A percentile compares a stretch with the other conserved stretches of the same genome.
Conservation (phyloP, 2,888 invertebrate species). For the Acronicta alni region DNA sequence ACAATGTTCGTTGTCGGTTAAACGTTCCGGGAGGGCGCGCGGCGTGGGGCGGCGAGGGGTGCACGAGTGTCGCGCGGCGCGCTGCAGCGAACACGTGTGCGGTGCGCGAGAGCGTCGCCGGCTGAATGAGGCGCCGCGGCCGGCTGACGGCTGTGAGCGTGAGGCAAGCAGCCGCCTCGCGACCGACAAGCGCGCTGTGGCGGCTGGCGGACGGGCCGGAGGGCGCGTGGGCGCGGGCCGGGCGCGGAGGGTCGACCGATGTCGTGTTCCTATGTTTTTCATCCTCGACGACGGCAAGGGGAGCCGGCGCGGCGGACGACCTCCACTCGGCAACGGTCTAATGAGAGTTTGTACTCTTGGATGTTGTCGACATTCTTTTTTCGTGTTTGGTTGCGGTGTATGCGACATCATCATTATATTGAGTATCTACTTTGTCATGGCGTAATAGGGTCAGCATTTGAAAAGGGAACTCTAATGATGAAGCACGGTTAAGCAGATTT, state of each 20-base stretch:
- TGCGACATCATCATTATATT: conserved; percentile 35
- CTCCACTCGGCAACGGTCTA: conserved; percentile 70
- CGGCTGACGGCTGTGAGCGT: no score
- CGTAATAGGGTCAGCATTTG: conserved; percentile 20
- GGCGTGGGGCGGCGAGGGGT: conserved; percentile 67
- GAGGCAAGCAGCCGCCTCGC: conserved; percentile 54
- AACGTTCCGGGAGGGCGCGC: conserved; percentile 78
- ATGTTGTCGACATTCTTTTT: conserved; percentile 61
- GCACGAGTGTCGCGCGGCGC: conserved; percentile 60
- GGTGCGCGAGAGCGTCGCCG: conserved; percentile 85
- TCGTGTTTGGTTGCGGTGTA: conserved; percentile 51
- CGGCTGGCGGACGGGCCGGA: conserved; percentile 66
- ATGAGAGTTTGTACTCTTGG: conserved; percentile 67
- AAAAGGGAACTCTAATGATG: conserved; percentile 40
- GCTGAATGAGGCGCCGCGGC: conserved; percentile 80
- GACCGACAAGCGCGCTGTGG: conserved; percentile 69
- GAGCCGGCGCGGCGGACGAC: conserved; percentile 65
- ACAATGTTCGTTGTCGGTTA: conserved; percentile 86
- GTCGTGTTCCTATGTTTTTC: conserved; percentile 79
- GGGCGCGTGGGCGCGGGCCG: conserved; percentile 82
- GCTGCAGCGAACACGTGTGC: conserved; percentile 78
- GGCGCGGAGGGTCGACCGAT: conserved; percentile 75
- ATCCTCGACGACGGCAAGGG: conserved; percentile 68
- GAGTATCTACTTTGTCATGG: conserved; percentile 20
- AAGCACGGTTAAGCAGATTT: conserved; percentile 41